Conservation (phyloP, 30 jellyfish, hydroid and myxozoan genomes). For the Hydractinia echinata region DNA sequence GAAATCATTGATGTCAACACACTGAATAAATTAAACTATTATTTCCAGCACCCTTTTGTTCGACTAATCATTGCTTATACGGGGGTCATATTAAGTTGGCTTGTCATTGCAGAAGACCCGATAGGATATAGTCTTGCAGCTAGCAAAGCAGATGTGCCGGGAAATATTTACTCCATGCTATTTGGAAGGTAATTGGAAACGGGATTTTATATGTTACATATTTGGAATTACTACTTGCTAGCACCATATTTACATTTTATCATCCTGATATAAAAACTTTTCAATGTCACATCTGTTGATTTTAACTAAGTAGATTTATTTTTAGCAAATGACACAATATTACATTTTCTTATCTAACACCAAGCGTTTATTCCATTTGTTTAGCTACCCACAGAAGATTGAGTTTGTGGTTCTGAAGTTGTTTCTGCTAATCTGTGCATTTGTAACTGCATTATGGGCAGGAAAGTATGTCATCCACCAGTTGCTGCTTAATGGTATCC, state of each 20-base stretch:
- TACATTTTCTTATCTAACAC: too few species aligned
- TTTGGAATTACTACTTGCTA: too few species aligned
- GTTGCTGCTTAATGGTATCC: slow-evolving; percentile 14
- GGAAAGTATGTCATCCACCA: slow-evolving; percentile 44
- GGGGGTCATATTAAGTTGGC: slow-evolving; percentile 37
- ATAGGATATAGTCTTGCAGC: slow-evolving; percentile 44
- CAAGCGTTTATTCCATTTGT: neutral
- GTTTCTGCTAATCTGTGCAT: slow-evolving; percentile 30
- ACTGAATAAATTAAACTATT: slow-evolving; percentile 7
- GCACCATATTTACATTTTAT: too few species aligned
- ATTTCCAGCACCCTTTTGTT: slow-evolving; percentile 39
- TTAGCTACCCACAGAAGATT: neutral
- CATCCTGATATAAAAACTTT: too few species aligned
- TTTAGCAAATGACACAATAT: too few species aligned
- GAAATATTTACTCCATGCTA: slow-evolving; percentile 34
- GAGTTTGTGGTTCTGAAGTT: slow-evolving; percentile 21
- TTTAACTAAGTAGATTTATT: too few species aligned
- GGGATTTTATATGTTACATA: too few species aligned
- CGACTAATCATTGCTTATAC: slow-evolving; percentile 27
- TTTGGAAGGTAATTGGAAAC: slow-evolving; percentile 12
- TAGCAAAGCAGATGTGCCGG: slow-evolving; percentile 36
- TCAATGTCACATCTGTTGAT: too few species aligned
- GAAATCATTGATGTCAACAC: neutral
- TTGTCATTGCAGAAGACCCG: slow-evolving; percentile 54
- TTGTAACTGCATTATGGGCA: slow-evolving; percentile 21